Evolutionary conservation across 2,797 vertebrate species (phyloP), one percentile per base, ranked within the genome.

Genomic region (Lithobates sylvaticus): DNA sequence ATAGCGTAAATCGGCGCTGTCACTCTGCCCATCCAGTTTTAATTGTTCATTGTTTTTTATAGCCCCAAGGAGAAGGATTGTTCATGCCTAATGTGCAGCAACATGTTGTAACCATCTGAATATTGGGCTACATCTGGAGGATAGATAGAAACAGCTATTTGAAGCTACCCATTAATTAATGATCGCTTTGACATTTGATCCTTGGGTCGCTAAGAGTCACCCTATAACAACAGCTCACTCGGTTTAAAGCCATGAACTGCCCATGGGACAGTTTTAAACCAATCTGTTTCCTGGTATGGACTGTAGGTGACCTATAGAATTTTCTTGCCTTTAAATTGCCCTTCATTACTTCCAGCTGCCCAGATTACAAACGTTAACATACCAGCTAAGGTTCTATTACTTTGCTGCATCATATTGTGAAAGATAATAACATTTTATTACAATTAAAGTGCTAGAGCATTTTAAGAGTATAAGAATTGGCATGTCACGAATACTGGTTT

Each of bases 61-160:
- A 29, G 65, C 65, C 13, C 9, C 26, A 29, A 10, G 13, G 5
- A 67, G 13, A 12, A 67, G 65, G 10, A 27, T 29, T 67, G 65
- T 67, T 67, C n/a, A 26, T 67, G 65, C 3, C 16, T 2, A 26
- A 3, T 26, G 65, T 67, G 65, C n/a, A 15, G 39, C 29, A 72
- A 72, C 18, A 72, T 72, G 70, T 34, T 70, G 15, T 4, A 26
- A 36, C 44, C 26, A 23, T 80, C 27, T 70, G 39, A 5, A 82
- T 64, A 3, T 44, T 23, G 42, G n/a, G 32, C 23, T 34, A 58
- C 71, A 82, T 82, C 80, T 82, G 80, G 34, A 74, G 44, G 36
- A 64, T 34, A 82, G 54, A 82, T 82, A 64, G 26, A 72, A 39
- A 27, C 54, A 26, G 13, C n/a, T 6, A 23, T 23, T 13, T 1